Conservation (phyloP, 92 coral and sea anemone genomes). For the Actinernus sp. region DNA sequence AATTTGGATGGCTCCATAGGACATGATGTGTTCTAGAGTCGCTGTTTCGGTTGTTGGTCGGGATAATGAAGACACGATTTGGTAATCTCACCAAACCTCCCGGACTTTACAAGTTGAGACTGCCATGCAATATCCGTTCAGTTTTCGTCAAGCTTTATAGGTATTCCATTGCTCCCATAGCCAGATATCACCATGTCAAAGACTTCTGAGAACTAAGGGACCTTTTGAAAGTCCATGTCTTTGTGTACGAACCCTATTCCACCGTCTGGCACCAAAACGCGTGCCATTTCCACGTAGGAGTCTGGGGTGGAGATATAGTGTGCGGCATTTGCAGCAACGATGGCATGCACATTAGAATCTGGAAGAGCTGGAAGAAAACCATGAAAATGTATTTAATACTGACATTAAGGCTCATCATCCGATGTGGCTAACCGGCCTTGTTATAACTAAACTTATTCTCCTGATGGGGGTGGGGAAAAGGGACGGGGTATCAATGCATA, state of each 20-base stretch:
- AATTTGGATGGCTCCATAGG: background rate
- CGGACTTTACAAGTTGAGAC: background rate
- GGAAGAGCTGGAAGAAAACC: background rate
- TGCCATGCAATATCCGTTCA: background rate
- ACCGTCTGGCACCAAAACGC: background rate
- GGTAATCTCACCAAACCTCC: background rate
- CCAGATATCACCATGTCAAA: background rate
- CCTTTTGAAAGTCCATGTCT: background rate
- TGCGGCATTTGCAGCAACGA: background rate
- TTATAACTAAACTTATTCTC: too few relatives aligned
- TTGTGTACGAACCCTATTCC: background rate
- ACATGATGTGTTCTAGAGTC: background rate
- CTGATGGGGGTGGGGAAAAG: too few relatives aligned
- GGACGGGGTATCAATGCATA: too few relatives aligned
- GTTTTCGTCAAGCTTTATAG: background rate
- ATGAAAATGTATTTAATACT: too few relatives aligned
- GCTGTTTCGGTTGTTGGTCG: background rate
- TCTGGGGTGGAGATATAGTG: background rate
- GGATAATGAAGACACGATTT: background rate
- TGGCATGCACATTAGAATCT: background rate
- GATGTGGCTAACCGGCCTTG: too few relatives aligned
- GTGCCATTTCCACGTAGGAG: background rate
- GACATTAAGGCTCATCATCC: too few relatives aligned
- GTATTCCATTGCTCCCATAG: background rate
- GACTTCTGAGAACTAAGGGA: slow-evolving; percentile 1